Percentiles rank a stretch among this genome's conserved stretches.
phyloP scores from a whole-genome alignment of 2,797 vertebrate genomes.

The Pseudomugil tenellus region DNA sequence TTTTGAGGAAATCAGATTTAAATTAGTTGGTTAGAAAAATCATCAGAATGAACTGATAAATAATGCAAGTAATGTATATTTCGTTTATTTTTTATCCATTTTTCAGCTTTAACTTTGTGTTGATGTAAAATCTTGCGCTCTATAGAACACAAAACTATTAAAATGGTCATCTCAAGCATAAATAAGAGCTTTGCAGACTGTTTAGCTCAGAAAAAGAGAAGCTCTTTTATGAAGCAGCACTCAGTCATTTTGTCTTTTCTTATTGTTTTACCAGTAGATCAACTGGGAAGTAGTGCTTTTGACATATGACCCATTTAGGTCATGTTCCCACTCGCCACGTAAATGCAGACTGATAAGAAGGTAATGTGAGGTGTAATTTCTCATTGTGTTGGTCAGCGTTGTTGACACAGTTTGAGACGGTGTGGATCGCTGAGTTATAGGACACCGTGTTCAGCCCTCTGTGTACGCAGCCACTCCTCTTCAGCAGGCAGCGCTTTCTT shows the following conservation, averaged over 20 bases:
- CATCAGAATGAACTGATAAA: background rate
- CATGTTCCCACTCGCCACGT: slow-evolving; percentile 17
- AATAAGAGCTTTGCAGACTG: background rate
- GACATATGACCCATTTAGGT: slow-evolving; percentile 5
- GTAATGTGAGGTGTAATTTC: slow-evolving; percentile 37
- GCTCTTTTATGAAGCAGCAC: too few relatives aligned
- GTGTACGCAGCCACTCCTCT: slow-evolving; percentile 67
- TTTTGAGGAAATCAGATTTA: too few relatives aligned
- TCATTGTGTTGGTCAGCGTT: slow-evolving; percentile 56
- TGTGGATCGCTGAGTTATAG: slow-evolving; percentile 57
- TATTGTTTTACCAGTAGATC: too few relatives aligned
- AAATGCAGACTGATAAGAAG: slow-evolving; percentile 42
- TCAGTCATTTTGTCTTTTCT: too few relatives aligned
- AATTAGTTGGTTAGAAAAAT: background rate
- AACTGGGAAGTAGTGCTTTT: background rate
- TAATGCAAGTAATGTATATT: background rate
- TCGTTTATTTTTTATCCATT: background rate
- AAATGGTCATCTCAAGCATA: background rate
- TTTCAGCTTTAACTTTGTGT: too few relatives aligned
- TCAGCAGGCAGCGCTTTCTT: slow-evolving; percentile 48
- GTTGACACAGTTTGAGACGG: slow-evolving; percentile 72
- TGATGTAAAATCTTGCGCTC: background rate
- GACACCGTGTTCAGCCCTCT: slow-evolving; percentile 63
- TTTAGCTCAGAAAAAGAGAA: background rate
- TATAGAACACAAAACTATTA: background rate